Conservation (phyloP, 2,888 invertebrate species). For the Congeria kusceri region DNA sequence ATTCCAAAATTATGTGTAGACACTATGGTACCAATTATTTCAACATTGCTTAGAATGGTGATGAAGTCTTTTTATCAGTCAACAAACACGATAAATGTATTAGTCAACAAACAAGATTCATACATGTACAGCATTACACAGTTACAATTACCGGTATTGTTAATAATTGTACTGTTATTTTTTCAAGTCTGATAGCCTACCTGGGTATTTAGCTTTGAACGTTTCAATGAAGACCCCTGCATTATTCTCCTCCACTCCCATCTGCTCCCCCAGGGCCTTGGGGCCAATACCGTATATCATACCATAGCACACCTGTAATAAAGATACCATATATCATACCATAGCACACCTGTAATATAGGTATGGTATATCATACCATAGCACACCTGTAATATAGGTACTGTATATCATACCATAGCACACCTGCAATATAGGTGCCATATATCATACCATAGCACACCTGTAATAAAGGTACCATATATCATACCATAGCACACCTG, state of each 20-base stretch:
- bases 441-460: neutral
- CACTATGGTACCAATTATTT: too few relatives aligned
- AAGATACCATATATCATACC: neutral
- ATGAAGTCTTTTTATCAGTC: too few relatives aligned
- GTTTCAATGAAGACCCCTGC: conserved; percentile 88
- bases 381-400: neutral
- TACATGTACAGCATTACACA: too few relatives aligned
- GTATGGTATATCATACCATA: neutral
- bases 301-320: conserved; percentile 94
- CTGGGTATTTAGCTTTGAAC: conserved; percentile 93
- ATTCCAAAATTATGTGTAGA: too few relatives aligned
- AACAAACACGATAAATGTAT: too few relatives aligned
- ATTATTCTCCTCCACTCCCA: conserved; percentile 92
- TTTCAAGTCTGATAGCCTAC: conserved; percentile 79
- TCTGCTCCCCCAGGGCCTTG: conserved; percentile 91
- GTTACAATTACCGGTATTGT: too few relatives aligned
- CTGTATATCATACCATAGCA: conserved; percentile 6
- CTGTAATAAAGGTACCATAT: neutral
- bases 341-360: neutral
- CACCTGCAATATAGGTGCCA: neutral
- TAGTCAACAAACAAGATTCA: too few relatives aligned
- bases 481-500: neutral
- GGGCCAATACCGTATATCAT: conserved; percentile 99
- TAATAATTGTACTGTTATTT: too few relatives aligned
- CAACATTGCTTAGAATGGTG: too few relatives aligned